Conservation (phyloP, 2,797 vertebrate species). For the Petrocephalus schoutedeni region DNA sequence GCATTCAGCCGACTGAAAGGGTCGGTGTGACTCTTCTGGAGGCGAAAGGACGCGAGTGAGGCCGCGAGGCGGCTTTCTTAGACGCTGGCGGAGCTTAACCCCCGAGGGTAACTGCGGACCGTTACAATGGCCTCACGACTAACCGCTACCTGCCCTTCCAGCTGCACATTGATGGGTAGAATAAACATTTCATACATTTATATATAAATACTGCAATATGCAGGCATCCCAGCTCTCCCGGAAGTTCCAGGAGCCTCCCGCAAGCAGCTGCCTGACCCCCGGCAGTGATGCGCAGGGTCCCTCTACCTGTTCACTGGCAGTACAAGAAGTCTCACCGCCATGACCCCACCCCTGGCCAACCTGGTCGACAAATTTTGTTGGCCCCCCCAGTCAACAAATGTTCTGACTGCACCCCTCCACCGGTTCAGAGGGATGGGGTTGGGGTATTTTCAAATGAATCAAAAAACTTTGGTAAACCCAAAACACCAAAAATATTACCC, state of each 20-base stretch:
- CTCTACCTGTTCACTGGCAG: too few species aligned
- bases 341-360: too few species aligned
- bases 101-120: background rate
- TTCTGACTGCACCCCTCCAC: too few species aligned
- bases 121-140: background rate
- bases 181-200: background rate
- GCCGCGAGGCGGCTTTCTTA: background rate
- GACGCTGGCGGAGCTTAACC: background rate
- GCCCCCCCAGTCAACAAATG: too few species aligned
- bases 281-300: background rate
- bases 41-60: background rate
- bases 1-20: constrained; percentile 29
- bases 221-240: background rate
- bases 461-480: too few species aligned
- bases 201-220: background rate
- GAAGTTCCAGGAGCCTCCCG: background rate
- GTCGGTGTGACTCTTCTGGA: background rate
- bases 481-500: background rate
- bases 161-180: background rate
- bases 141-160: background rate
- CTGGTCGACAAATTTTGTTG: too few species aligned
- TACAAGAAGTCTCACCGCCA: too few species aligned
- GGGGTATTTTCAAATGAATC: too few species aligned
- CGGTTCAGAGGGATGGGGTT: too few species aligned
- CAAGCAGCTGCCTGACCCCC: background rate